phyloP scores from a whole-genome alignment of 2,113 vertebrate species.

The Puma concolor region DNA sequence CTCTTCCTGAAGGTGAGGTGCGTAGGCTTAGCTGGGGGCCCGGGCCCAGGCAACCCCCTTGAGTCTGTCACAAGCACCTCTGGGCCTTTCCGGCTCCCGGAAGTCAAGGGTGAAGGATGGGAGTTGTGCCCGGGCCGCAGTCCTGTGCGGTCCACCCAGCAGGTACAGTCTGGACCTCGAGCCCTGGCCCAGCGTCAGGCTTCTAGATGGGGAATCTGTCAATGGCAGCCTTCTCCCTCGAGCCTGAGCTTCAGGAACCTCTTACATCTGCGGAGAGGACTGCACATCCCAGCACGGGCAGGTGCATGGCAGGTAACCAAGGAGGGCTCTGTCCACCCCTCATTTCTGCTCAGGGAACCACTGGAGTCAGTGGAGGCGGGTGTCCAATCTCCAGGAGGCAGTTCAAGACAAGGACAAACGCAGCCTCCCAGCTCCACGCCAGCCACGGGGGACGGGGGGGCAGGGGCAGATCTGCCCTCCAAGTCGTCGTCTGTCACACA shows the following conservation, averaged over 20 bases:
- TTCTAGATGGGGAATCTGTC: background rate
- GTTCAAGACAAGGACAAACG: background rate
- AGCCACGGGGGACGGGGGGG: background rate
- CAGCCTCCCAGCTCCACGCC: accelerated
- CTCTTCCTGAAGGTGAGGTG: background rate
- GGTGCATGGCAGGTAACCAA: accelerated
- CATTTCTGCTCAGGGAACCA: background rate
- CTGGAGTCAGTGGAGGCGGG: accelerated
- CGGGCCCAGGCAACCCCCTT: background rate
- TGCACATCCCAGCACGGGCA: accelerated
- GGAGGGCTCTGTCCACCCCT: background rate
- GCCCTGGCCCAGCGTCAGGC: background rate
- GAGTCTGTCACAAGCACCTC: background rate
- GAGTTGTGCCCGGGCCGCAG: accelerated
- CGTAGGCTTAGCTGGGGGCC: accelerated
- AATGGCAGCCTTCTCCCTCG: background rate
- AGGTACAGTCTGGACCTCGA: background rate
- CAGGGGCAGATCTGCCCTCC: accelerated
- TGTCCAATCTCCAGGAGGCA: background rate
- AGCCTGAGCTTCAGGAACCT: accelerated
- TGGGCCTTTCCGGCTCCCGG: background rate
- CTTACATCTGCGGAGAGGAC: background rate
- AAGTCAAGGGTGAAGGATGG: background rate
- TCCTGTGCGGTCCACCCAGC: background rate
- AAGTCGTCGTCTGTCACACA: background rate